Conservation (phyloP, 2,113 vertebrate genomes). For the Talpa occidentalis region DNA sequence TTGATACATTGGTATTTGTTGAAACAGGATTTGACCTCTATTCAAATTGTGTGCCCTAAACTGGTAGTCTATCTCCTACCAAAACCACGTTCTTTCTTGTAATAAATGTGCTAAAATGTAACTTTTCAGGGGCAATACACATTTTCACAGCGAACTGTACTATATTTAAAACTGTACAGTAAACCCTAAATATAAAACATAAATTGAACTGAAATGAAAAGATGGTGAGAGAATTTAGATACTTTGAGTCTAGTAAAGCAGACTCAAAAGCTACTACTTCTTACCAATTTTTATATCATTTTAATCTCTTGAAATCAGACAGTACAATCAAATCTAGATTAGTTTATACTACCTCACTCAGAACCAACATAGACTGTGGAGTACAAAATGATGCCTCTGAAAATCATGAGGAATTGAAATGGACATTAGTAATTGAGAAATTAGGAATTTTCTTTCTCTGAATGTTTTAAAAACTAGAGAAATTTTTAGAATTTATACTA, state of each 20-base stretch:
- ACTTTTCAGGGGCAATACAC: background rate
- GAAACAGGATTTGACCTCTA: constrained; percentile 14
- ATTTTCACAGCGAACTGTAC: constrained; percentile 47
- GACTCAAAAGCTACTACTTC: too few relatives aligned
- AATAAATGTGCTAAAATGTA: background rate
- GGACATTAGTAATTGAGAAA: constrained; percentile 38
- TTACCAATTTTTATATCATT: too few relatives aligned
- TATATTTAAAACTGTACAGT: constrained; percentile 9
- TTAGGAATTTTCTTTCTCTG: constrained; percentile 3
- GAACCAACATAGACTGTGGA: too few relatives aligned
- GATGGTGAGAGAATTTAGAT: constrained; percentile 23
- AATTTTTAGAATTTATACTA: background rate
- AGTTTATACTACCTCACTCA: too few relatives aligned
- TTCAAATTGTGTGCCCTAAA: constrained; percentile 34
- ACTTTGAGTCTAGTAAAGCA: constrained; percentile 20
- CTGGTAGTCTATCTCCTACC: background rate
- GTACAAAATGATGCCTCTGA: too few relatives aligned
- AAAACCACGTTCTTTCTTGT: constrained; percentile 21
- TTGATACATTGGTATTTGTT: constrained; percentile 25
- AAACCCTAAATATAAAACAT: constrained; percentile 47
- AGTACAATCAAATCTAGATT: too few relatives aligned
- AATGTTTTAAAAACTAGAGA: constrained; percentile 21
- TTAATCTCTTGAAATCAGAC: too few relatives aligned
- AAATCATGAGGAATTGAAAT: constrained; percentile 34
- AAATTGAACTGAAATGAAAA: constrained; percentile 10